Conservation (phyloP, 2,113 vertebrate genomes). For the Myanophis thanlyinensis region DNA sequence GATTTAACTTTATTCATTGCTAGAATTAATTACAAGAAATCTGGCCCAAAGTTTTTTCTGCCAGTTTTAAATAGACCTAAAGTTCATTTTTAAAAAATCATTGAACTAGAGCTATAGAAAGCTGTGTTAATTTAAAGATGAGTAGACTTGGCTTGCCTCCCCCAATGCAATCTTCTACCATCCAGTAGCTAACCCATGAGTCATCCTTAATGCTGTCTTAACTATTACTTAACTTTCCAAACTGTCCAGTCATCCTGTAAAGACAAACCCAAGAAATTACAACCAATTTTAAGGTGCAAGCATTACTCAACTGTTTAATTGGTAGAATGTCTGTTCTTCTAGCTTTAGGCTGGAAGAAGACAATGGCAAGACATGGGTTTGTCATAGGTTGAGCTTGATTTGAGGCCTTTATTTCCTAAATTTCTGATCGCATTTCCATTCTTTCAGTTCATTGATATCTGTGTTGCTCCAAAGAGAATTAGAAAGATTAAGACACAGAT, state of each 20-base stretch:
- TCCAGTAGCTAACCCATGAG: neutral
- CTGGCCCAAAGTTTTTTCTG: neutral
- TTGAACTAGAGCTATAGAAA: neutral
- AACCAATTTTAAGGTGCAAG: neutral
- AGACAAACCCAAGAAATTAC: neutral
- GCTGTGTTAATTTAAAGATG: neutral
- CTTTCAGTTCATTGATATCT: neutral
- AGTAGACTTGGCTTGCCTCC: neutral
- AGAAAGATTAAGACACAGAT: neutral
- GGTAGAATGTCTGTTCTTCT: neutral
- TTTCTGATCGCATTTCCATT: neutral
- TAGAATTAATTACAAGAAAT: neutral
- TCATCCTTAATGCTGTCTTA: neutral
- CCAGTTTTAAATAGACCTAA: conserved; percentile 1
- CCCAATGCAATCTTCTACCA: too few species aligned
- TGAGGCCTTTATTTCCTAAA: neutral
- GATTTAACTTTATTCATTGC: neutral
- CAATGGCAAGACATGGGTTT: neutral
- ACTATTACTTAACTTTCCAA: neutral
- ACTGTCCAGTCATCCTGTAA: neutral
- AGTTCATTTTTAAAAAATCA: neutral
- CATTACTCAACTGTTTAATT: neutral
- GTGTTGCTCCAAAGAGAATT: neutral
- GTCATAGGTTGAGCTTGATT: neutral
- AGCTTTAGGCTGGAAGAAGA: neutral